Conservation (phyloP, 2,888 invertebrate species). For the Drosophila peninsularis region DNA sequence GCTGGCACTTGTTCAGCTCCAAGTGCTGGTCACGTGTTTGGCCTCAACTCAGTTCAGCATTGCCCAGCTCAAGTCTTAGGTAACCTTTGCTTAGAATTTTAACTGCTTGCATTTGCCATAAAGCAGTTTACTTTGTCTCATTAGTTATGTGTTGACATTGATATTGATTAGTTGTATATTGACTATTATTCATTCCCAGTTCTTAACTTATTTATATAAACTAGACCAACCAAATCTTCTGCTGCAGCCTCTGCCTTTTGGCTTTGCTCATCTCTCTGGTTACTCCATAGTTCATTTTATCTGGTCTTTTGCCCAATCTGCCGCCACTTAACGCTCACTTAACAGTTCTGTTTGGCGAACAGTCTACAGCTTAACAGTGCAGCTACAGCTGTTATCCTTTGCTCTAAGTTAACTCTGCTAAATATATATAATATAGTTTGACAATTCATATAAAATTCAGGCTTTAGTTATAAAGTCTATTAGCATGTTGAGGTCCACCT, state of each 20-base stretch:
- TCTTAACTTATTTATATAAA: too few relatives aligned
- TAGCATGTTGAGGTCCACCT: background rate
- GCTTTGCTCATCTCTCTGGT: too few relatives aligned
- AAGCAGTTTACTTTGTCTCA: background rate
- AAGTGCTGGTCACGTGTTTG: background rate
- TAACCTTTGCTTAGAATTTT: background rate
- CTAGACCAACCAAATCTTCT: too few relatives aligned
- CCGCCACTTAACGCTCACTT: too few relatives aligned
- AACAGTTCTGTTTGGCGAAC: background rate
- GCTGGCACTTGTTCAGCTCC: background rate
- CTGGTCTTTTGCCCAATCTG: too few relatives aligned
- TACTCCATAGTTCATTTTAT: too few relatives aligned
- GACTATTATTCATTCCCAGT: too few relatives aligned
- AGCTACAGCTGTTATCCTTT: background rate
- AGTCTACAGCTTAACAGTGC: background rate
- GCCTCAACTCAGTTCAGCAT: background rate
- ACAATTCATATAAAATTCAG: background rate
- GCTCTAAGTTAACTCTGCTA: background rate
- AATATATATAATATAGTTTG: background rate
- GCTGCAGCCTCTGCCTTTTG: too few relatives aligned
- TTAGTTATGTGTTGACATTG: too few relatives aligned
- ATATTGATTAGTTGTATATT: too few relatives aligned
- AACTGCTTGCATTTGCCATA: background rate
- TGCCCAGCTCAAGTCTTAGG: background rate
- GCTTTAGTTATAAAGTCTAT: background rate